Percentiles rank a stretch among this genome's conserved stretches.
These are phyloP conservation scores for Popillia japonica DNA, from an alignment of 1,140 invertebrate genomes.

Conservation along the genomic window DNA sequence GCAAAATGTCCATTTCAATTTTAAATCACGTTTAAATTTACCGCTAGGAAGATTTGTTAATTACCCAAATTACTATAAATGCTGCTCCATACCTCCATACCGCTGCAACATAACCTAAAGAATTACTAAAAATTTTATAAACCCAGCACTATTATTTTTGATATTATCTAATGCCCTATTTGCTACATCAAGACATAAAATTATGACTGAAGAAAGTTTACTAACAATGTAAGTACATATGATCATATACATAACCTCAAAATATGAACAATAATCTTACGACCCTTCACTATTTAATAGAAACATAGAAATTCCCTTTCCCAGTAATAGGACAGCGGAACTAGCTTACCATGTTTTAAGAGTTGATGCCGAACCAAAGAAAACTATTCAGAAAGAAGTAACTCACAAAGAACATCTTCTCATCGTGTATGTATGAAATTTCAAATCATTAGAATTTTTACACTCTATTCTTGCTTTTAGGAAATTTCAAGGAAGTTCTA, in stretches of 20 bases:
- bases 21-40: no score
- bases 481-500: slow-evolving; percentile 67
- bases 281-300: slow-evolving; percentile 49
- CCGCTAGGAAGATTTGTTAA: no score
- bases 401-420: slow-evolving; percentile 67
- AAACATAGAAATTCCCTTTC: slow-evolving; percentile 70
- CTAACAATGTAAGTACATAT: not conserved
- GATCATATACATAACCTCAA: not conserved
- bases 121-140: no score
- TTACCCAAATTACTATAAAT: no score
- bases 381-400: slow-evolving; percentile 72
- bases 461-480: slow-evolving; percentile 60
- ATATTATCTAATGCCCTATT: not conserved
- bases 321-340: slow-evolving; percentile 69
- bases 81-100: no score
- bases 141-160: not conserved
- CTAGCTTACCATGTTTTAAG: slow-evolving; percentile 76
- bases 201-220: not conserved
- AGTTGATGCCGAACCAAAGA: slow-evolving; percentile 80
- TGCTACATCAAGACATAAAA: not conserved
- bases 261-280: not conserved
- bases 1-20: no score
- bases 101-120: no score
- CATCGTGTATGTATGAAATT: slow-evolving; percentile 66
- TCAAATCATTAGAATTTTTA: slow-evolving; percentile 42